phyloP scores from a whole-genome alignment of 1,140 invertebrate species.

The Bombus consobrinus region DNA sequence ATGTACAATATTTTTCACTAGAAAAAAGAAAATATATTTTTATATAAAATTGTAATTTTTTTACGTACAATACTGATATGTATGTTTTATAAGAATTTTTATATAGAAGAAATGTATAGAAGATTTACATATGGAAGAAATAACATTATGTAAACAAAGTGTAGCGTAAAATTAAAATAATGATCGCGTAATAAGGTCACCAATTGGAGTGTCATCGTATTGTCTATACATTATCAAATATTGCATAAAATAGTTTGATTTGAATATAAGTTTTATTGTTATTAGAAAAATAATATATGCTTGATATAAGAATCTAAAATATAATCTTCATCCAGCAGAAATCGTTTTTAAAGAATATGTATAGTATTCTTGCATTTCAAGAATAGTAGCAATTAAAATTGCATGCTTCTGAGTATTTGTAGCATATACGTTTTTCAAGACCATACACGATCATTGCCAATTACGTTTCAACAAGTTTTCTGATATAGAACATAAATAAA shows the following conservation, averaged over 20 bases:
- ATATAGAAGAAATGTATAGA: background rate
- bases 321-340: background rate
- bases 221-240: background rate
- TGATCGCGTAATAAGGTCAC: background rate
- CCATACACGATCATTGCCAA: slow-evolving; percentile 35
- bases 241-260: background rate
- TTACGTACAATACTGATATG: background rate
- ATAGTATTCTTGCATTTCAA: background rate
- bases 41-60: background rate
- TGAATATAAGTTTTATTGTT: background rate
- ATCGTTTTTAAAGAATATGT: background rate
- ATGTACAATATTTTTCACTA: background rate
- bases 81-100: background rate
- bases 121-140: background rate
- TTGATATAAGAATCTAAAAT: background rate
- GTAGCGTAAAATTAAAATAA: background rate
- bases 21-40: background rate
- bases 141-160: background rate
- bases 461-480: slow-evolving; percentile 60
- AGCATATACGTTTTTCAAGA: slow-evolving; percentile 18
- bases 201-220: background rate
- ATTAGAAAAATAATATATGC: background rate
- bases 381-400: background rate
- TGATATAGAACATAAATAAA: slow-evolving; percentile 49
- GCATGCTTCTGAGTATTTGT: no score